These are phyloP conservation scores for Oreamnos americanus DNA, from an alignment of 2,113 vertebrate genomes.

Conservation along the genomic window DNA sequence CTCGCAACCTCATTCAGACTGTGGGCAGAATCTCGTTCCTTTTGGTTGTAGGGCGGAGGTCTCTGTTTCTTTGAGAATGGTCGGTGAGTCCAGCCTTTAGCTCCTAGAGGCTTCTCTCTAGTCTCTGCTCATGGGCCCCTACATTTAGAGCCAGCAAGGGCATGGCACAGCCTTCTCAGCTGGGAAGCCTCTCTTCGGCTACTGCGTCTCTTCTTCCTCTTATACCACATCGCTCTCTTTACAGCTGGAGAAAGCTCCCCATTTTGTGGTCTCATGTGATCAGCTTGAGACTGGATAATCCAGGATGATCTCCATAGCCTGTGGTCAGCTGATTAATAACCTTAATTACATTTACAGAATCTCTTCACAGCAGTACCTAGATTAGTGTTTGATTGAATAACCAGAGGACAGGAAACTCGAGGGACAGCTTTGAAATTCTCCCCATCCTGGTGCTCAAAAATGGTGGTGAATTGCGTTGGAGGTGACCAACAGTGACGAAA, in stretches of 20 bases:
- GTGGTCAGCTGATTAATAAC: not conserved
- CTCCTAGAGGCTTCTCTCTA: not conserved
- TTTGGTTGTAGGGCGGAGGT: not conserved
- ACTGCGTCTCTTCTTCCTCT: not conserved
- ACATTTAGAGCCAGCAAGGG: not conserved
- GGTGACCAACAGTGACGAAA: not conserved
- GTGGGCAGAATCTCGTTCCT: not conserved
- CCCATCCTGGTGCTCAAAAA: not conserved
- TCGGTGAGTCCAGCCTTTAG: not conserved
- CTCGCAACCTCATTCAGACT: not conserved
- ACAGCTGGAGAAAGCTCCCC: not conserved
- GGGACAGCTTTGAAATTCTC: not conserved
- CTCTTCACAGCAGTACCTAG: not conserved
- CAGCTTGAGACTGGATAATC: not conserved
- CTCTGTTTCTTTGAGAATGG: not conserved
- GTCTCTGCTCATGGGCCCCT: not conserved
- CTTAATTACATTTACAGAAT: not conserved
- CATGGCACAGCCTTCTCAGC: not conserved
- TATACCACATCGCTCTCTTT: not conserved
- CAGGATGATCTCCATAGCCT: not conserved
- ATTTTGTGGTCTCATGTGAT: not conserved
- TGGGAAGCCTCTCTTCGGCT: not conserved
- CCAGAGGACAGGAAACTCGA: not conserved
- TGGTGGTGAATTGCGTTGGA: not conserved
- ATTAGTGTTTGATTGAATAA: slow-evolving; percentile 9